Evolutionary conservation across 1,140 invertebrate genomes (phyloP), one percentile per base, ranked within the genome.

Genomic region (Hypsibius dujardini): DNA sequence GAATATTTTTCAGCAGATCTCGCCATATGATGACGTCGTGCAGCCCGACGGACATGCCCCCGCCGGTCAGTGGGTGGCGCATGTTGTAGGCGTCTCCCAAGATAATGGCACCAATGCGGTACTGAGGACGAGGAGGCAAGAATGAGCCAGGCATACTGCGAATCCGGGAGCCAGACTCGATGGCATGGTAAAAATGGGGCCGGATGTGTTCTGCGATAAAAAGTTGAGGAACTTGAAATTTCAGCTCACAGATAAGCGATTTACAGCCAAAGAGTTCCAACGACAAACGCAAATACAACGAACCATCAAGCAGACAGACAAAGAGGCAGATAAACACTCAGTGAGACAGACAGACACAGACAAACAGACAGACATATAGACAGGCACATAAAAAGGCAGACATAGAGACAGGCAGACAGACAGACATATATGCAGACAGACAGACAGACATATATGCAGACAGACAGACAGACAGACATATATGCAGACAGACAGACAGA

Each of bases 1-100:
- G 71, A 40, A 77, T 74, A 1, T 70, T 40, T 59, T 73, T 69
- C 15, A 78, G 71, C 15, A 76, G 71, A 3, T 76, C 74, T 46
- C 74, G 70, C 75, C 74, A 76, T 2, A 77, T 72, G 40, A 75
- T 71, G 45, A 74, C 73, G 70, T 78, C 77, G 71, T 75, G 75
- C 3, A 78, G 71, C n/a, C 74, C 77, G 12, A 77, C 77, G 59
- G 72, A 77, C 77, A 78, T 78, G 2, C 77, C 77, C 2, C 76
- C 77, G 7, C 77, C 77, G 47, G 77, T 78, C n/a, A 78, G 72
- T 45, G 77, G 77, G 70, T 78, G 77, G 15, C 77, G 71, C 77
- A 77, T 77, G 71, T 78, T 78, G 69, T 77, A 75, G 71, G 77
- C 77, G 72, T 78, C 77, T 12, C 77, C 77, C 3, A 78, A 71